Evolutionary conservation across 2,888 invertebrate genomes (phyloP).

Genomic region (Muscina levida): DNA sequence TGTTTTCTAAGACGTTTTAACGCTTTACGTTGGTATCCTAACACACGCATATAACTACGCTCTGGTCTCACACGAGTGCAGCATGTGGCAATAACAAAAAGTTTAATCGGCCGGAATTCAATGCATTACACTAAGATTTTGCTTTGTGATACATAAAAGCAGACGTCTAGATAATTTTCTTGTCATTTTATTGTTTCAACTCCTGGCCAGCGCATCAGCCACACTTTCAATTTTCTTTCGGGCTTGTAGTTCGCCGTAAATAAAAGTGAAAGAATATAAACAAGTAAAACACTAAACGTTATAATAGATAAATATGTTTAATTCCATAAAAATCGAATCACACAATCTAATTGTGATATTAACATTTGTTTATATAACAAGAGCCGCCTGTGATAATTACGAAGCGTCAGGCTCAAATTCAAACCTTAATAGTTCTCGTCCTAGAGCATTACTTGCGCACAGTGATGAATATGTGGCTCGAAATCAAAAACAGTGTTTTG

Average conservation of each 20-base stretch:
- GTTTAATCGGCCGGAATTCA: not conserved
- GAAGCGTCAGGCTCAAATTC: constrained; percentile 14
- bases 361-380: constrained; percentile 33
- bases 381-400: not conserved
- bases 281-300: too few species aligned
- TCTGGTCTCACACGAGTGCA: constrained; percentile 16
- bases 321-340: constrained; percentile 28
- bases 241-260: not conserved
- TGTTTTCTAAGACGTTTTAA: not conserved
- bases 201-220: constrained; percentile 48
- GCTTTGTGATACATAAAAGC: constrained; percentile 59
- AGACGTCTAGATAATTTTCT: constrained; percentile 57
- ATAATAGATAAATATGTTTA: constrained; percentile 37
- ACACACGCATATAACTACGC: constrained; percentile 30
- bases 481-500: constrained; percentile 76
- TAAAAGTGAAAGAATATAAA: constrained; percentile 23
- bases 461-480: constrained; percentile 75
- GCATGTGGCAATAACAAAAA: constrained; percentile 28
- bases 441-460: constrained; percentile 64
- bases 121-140: constrained; percentile 19
- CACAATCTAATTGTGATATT: constrained; percentile 39
- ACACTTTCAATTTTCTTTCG: constrained; percentile 17
- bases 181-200: constrained; percentile 58
- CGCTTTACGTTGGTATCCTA: constrained; percentile 1
- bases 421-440: constrained; percentile 38